Conservation (phyloP, 2,888 invertebrate species). For the Rhingia rostrata region DNA sequence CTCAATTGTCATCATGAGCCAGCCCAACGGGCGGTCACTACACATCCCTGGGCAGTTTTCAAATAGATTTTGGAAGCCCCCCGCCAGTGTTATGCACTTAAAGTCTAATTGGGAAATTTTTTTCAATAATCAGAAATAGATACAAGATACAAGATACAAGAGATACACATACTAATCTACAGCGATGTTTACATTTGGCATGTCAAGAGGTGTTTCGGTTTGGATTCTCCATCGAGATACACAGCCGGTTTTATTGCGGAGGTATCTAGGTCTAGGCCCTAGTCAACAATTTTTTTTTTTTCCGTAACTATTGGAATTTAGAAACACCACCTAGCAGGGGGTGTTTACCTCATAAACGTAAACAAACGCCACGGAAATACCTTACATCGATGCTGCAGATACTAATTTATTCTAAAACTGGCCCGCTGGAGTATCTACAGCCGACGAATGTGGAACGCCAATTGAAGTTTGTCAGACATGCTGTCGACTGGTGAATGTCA, state of each 20-base stretch:
- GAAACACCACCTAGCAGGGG: constrained; percentile 8
- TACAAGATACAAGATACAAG: constrained; percentile 21
- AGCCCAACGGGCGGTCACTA: constrained; percentile 5
- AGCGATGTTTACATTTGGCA: constrained; percentile 44
- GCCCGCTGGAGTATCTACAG: not conserved
- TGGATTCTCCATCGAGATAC: not conserved
- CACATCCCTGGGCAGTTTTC: constrained; percentile 9
- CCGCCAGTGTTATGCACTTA: constrained; percentile 33
- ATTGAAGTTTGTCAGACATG: constrained; percentile 48
- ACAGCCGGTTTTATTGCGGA: not conserved
- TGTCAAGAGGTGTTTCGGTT: constrained; percentile 42
- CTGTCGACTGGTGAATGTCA: constrained; percentile 47
- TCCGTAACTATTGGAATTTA: constrained; percentile 19
- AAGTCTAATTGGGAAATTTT: constrained; percentile 55
- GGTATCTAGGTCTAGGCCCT: constrained; percentile 58
- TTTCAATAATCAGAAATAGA: constrained; percentile 45
- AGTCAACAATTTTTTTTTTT: not conserved
- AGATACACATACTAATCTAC: not conserved
- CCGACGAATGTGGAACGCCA: constrained; percentile 46
- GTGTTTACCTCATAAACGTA: constrained; percentile 12
- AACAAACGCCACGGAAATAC: constrained; percentile 2
- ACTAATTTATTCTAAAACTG: constrained; percentile 30
- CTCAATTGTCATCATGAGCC: constrained; percentile 30
- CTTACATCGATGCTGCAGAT: not conserved
- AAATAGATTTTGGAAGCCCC: constrained; percentile 18